phyloP scores from a whole-genome alignment of 1,140 invertebrate species.

The Bilobella aurantiaca region DNA sequence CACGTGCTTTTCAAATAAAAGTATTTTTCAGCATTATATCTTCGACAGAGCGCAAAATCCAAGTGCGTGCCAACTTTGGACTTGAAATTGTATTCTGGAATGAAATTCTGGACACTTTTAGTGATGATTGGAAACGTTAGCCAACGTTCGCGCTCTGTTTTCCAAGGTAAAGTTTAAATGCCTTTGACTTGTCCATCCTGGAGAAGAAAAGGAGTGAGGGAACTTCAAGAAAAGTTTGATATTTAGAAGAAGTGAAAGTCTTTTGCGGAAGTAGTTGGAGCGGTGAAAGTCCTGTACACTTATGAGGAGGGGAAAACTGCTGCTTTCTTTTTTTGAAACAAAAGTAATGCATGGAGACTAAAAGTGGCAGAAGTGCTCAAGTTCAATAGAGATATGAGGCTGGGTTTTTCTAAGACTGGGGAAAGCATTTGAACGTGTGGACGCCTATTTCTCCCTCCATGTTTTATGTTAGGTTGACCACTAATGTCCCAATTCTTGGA shows the following conservation, averaged over 20 bases:
- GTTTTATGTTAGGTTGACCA: neutral
- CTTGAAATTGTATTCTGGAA: too few species aligned
- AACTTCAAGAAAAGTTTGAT: neutral
- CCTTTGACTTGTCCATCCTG: neutral
- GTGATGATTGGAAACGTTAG: too few species aligned
- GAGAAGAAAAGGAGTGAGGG: neutral
- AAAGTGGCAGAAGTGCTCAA: neutral
- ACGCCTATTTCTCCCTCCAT: neutral
- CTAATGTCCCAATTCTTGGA: slow-evolving; percentile 5
- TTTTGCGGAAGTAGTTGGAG: neutral
- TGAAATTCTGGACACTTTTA: too few species aligned
- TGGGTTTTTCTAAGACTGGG: neutral
- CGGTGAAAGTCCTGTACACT: too few species aligned
- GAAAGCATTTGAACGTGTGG: neutral
- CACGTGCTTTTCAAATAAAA: too few species aligned
- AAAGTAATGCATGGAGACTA: neutral
- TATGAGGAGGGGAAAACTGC: too few species aligned
- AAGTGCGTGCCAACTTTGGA: too few species aligned
- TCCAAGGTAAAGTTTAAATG: too few species aligned
- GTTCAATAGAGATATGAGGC: neutral
- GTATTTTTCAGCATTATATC: too few species aligned
- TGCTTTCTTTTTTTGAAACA: neutral
- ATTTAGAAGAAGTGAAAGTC: neutral
- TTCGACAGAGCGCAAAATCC: too few species aligned
- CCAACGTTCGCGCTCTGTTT: too few species aligned